These are phyloP conservation scores for Oreochromis spilurus DNA, from an alignment of 2,113 vertebrate genomes.

Conservation along the genomic window DNA sequence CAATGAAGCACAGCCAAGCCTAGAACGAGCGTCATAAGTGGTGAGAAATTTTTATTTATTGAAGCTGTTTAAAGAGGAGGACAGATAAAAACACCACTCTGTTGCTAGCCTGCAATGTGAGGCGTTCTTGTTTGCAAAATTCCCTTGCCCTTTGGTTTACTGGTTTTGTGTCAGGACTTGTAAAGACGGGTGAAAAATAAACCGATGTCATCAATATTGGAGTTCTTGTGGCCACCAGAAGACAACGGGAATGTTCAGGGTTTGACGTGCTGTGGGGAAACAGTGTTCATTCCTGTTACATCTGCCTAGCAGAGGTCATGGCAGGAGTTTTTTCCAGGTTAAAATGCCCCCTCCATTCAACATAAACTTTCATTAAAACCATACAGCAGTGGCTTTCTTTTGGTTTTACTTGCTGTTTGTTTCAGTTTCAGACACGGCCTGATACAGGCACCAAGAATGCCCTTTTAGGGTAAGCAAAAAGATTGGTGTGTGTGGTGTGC, in stretches of 20 bases:
- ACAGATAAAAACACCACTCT: neutral
- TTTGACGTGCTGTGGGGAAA: neutral
- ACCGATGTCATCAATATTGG: neutral
- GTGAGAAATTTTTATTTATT: neutral
- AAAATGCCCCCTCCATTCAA: neutral
- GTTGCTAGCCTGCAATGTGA: neutral
- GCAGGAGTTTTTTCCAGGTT: neutral
- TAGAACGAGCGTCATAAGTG: neutral
- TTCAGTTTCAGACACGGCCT: neutral
- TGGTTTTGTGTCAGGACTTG: neutral
- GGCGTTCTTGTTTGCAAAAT: neutral
- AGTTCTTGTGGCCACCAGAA: neutral
- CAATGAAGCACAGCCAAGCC: neutral
- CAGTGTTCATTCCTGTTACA: neutral
- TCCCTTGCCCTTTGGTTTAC: neutral
- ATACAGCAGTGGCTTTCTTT: neutral
- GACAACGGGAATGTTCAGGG: neutral
- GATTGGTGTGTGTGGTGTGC: neutral
- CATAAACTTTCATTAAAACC: neutral
- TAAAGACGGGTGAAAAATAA: neutral
- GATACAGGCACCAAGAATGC: neutral
- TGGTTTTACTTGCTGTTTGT: neutral
- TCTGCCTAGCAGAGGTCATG: neutral
- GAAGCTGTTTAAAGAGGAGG: neutral
- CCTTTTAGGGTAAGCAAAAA: neutral